These are phyloP conservation scores for Procambarus clarkii DNA, from an alignment of 1,140 invertebrate genomes.

Conservation along the genomic window DNA sequence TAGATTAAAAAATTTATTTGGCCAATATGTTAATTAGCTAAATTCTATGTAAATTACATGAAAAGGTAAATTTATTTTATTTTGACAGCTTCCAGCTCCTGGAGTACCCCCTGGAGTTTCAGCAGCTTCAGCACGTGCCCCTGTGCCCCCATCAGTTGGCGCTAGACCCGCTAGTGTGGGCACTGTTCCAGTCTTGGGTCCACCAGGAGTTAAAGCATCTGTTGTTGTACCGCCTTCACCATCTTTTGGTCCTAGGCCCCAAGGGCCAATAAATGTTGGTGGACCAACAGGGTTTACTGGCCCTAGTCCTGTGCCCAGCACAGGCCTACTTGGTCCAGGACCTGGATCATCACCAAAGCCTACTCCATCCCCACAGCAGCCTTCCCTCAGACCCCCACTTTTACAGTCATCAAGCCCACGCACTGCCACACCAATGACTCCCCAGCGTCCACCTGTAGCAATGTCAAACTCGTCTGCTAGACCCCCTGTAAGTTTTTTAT, in stretches of 20 bases:
- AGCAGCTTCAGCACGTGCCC: background rate
- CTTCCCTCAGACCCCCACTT: constrained; percentile 41
- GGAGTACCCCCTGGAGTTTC: constrained; percentile 22
- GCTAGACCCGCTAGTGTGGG: constrained; percentile 35
- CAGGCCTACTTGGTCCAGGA: constrained; percentile 45
- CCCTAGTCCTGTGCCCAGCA: constrained; percentile 28
- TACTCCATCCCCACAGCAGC: constrained; percentile 33
- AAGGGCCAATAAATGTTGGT: constrained; percentile 25
- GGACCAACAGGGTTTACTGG: constrained; percentile 28
- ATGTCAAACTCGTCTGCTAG: constrained; percentile 30
- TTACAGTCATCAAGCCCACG: constrained; percentile 34
- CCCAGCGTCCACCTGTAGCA: constrained; percentile 38
- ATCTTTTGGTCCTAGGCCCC: constrained; percentile 38
- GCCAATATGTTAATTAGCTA: background rate
- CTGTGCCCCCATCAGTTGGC: constrained; percentile 5
- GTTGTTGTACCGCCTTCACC: constrained; percentile 58
- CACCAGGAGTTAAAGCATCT: constrained; percentile 59
- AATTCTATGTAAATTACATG: background rate
- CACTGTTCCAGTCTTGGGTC: constrained; percentile 51
- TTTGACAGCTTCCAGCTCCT: background rate
- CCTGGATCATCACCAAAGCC: constrained; percentile 46
- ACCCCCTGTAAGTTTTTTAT: constrained; percentile 29
- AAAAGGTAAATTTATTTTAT: background rate
- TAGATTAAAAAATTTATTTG: too few species aligned
- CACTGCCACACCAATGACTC: constrained; percentile 13